Evolutionary conservation across 2,113 vertebrate genomes (phyloP).

Genomic region (Globicephala melas): DNA sequence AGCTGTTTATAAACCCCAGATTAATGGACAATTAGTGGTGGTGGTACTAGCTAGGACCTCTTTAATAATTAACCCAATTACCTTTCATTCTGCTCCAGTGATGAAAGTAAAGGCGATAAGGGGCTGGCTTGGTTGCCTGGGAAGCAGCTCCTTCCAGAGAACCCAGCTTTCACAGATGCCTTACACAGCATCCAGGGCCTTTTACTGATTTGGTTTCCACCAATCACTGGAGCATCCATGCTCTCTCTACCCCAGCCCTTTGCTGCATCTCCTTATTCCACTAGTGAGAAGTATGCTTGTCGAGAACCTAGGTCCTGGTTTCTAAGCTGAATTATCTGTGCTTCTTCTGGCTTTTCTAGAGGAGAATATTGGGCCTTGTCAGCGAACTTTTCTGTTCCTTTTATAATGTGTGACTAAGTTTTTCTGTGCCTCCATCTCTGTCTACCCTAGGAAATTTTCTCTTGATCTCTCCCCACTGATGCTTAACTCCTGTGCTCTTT

Average conservation of each 20-base stretch:
- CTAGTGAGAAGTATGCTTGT: neutral
- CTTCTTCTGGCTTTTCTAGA: neutral
- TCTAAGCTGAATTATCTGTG: neutral
- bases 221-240: neutral
- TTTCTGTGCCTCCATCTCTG: neutral
- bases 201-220: conserved; percentile 11
- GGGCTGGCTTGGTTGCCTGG: conserved; percentile 72
- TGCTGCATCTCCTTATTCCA: neutral
- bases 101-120: conserved; percentile 68
- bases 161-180: conserved; percentile 28
- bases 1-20: conserved; percentile 51
- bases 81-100: conserved; percentile 75
- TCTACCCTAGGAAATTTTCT: neutral
- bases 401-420: neutral
- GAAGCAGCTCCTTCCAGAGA: conserved; percentile 62
- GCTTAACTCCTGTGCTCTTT: neutral
- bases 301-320: neutral
- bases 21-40: conserved; percentile 60
- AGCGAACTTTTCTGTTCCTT: conserved; percentile 8
- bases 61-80: conserved; percentile 77
- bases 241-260: neutral
- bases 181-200: neutral
- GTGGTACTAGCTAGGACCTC: conserved; percentile 62
- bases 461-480: neutral
- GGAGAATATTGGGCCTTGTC: neutral